Conservation (phyloP, 2,888 invertebrate species). For the Oligia strigilis region DNA sequence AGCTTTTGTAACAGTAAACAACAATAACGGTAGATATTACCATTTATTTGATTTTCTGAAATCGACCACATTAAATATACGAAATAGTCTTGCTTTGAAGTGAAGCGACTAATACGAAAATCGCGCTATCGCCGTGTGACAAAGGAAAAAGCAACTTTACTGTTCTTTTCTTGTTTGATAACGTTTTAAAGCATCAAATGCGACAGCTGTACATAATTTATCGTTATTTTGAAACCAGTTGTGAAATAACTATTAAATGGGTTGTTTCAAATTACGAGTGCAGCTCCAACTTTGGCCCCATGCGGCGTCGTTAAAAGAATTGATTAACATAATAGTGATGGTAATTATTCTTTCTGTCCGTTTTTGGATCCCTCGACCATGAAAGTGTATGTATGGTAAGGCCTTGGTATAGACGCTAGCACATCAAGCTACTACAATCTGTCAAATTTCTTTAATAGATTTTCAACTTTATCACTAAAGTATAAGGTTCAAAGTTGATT, state of each 20-base stretch:
- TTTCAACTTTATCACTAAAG: no score
- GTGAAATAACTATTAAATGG: conserved; percentile 57
- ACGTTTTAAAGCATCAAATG: conserved; percentile 57
- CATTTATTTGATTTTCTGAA: conserved; percentile 76
- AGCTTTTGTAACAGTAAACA: conserved; percentile 66
- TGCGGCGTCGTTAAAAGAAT: conserved; percentile 78
- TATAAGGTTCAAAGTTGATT: no score
- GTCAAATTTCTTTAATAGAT: no score
- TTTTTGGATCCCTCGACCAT: conserved; percentile 74
- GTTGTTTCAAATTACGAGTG: conserved; percentile 60
- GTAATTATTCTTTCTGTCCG: conserved; percentile 79
- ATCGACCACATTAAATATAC: conserved; percentile 64
- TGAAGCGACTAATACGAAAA: conserved; percentile 52
- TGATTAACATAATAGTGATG: conserved; percentile 78
- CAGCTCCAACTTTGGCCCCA: conserved; percentile 67
- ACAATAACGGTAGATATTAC: conserved; percentile 73
- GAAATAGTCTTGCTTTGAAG: conserved; percentile 49
- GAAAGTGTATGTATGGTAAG: conserved; percentile 63
- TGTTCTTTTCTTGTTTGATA: conserved; percentile 54
- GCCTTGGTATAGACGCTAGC: conserved; percentile 52
- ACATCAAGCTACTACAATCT: no score
- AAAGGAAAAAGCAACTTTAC: conserved; percentile 59
- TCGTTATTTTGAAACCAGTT: conserved; percentile 60
- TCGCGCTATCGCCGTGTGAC: conserved; percentile 48
- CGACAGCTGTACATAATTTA: conserved; percentile 67